phyloP scores from a whole-genome alignment of 2,797 vertebrate genomes.

The Lacerta viridis region DNA sequence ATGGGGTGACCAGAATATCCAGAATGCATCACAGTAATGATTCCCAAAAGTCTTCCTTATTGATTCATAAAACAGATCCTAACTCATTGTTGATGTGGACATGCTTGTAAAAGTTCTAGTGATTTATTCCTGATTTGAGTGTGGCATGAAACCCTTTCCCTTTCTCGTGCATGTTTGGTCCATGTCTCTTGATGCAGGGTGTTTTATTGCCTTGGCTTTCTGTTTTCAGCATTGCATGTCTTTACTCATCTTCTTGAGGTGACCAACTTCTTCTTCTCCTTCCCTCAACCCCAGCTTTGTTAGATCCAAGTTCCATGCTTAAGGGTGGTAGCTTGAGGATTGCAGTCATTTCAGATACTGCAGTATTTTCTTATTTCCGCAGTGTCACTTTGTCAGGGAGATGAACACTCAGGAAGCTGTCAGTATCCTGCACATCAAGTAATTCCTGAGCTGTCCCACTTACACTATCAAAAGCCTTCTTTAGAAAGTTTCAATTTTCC shows the following conservation, averaged over 20 bases:
- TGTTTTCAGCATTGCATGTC: background rate
- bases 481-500: background rate
- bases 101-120: background rate
- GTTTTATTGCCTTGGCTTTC: background rate
- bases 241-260: background rate
- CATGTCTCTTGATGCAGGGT: background rate
- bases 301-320: background rate
- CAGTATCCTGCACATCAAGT: background rate
- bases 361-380: background rate
- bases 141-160: background rate
- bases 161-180: background rate
- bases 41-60: too few relatives aligned
- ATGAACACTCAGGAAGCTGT: background rate
- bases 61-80: background rate
- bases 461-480: background rate
- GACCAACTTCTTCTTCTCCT: background rate
- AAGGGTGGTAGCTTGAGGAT: background rate
- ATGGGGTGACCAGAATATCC: background rate
- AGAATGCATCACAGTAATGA: too few relatives aligned
- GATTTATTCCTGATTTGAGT: background rate
- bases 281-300: background rate
- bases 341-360: background rate
- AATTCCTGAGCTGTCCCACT: background rate
- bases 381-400: background rate
- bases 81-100: background rate